Evolutionary conservation across 2,888 invertebrate genomes (phyloP), one percentile per base, ranked within the genome.

Genomic region (Steinernema carpocapsae): DNA sequence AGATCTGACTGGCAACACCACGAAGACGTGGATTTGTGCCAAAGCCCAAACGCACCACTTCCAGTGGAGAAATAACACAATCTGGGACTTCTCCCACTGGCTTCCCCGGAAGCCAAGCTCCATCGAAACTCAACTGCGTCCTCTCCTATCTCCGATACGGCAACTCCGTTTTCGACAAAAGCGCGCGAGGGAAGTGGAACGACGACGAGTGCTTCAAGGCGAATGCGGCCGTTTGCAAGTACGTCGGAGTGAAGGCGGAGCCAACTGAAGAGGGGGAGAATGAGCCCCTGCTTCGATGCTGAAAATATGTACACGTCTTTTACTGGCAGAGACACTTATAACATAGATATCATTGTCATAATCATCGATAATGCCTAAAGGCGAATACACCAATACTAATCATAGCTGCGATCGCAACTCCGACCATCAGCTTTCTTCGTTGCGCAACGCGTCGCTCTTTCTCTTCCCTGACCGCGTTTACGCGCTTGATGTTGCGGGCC

Each of bases 71-170:
- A 32, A 64, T 32, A 64, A 64, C 64, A 29, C 64, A 6, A 17
- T 64, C 17, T 64, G 64, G 64, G 64, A 64, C 64, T 64, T 32
- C 37, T 32, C 64, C 32, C 12, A 32, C 64, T 64, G 64, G 64
- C 12, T 64, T 17, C 17, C 37, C 32, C 32, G 64, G 1, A 37
- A 17, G 17, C 32, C 26, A 6, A 17, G 26, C 24, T 37, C 37
- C 37, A 12, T 12, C 29, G 26, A 64, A n/a, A 22, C 64, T 17
- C 64, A 17, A 22, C 17, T 64, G 64, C 37, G 29, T 64, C 7
- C 29, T 64, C 17, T 10, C 64, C 37, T 37, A n/a, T n/a, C n/a
- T n/a, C n/a, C n/a, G n/a, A n/a, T 56, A 64, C 32, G 64, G 64
- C 17, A 7, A 14, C 32, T 29, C 22, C 10, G 64, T 64, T 7